Conservation (phyloP, 2,113 vertebrate genomes). For the Drymodes brunneopygia region DNA sequence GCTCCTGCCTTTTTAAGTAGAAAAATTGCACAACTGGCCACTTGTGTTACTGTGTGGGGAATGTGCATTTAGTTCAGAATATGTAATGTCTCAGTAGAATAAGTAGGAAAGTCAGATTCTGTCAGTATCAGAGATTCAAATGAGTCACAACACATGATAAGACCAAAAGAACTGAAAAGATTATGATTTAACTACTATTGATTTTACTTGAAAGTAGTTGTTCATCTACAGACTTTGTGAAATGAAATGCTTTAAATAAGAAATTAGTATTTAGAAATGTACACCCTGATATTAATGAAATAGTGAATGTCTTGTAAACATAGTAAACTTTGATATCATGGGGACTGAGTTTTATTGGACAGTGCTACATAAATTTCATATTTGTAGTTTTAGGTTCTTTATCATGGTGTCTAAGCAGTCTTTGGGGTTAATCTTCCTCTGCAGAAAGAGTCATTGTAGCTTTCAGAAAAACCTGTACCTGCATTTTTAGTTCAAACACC, state of each 20-base stretch:
- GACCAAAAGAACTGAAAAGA: neutral
- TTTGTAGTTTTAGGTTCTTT: neutral
- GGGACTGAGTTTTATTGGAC: neutral
- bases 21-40: neutral
- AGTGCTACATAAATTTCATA: neutral
- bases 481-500: neutral
- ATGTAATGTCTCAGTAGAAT: neutral
- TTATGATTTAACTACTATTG: neutral
- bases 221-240: neutral
- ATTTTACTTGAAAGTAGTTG: neutral
- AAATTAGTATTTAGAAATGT: neutral
- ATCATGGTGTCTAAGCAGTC: neutral
- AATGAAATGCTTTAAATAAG: neutral
- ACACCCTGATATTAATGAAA: neutral
- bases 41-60: neutral
- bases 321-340: neutral
- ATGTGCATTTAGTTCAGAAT: neutral
- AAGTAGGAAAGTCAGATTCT: neutral
- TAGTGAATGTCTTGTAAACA: neutral
- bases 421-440: neutral
- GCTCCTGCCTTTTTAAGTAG: neutral
- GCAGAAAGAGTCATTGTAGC: neutral
- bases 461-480: neutral
- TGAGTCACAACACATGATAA: neutral
- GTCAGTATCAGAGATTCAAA: neutral